phyloP scores from a whole-genome alignment of 1,140 invertebrate genomes.

The Proctacanthus coquilletti region DNA sequence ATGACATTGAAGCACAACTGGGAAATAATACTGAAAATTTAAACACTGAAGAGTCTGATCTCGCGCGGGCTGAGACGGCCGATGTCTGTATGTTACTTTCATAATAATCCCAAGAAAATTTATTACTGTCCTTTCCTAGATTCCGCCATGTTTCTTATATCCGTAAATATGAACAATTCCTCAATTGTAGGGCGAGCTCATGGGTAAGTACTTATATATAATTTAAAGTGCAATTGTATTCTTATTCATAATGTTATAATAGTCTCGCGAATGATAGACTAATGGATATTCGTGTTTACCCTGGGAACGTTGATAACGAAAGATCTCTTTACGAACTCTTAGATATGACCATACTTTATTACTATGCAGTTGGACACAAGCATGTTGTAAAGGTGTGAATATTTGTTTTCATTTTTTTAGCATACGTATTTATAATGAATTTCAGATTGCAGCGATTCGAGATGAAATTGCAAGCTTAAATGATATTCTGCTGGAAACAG shows the following conservation, averaged over 20 bases:
- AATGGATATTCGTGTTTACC: neutral
- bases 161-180: conserved; percentile 6
- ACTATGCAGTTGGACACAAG: conserved; percentile 28
- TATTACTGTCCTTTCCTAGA: conserved; percentile 3
- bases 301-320: conserved; percentile 13
- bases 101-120: conserved; percentile 2
- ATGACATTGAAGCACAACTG: conserved; percentile 32
- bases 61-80: conserved; percentile 12
- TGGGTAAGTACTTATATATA: conserved; percentile 4
- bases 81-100: conserved; percentile 11
- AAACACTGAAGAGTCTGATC: conserved; percentile 18
- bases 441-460: conserved; percentile 18
- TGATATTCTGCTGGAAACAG: conserved; percentile 24
- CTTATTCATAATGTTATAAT: too few species aligned
- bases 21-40: conserved; percentile 32
- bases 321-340: conserved; percentile 21
- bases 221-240: neutral
- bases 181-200: conserved; percentile 6
- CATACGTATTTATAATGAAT: neutral
- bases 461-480: conserved; percentile 28
- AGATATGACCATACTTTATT: conserved; percentile 23
- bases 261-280: too few species aligned
- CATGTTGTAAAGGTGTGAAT: conserved; percentile 22
- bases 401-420: neutral
- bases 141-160: conserved; percentile 8